phyloP scores from a whole-genome alignment of 2,888 invertebrate genomes.

The Melanotus villosus region DNA sequence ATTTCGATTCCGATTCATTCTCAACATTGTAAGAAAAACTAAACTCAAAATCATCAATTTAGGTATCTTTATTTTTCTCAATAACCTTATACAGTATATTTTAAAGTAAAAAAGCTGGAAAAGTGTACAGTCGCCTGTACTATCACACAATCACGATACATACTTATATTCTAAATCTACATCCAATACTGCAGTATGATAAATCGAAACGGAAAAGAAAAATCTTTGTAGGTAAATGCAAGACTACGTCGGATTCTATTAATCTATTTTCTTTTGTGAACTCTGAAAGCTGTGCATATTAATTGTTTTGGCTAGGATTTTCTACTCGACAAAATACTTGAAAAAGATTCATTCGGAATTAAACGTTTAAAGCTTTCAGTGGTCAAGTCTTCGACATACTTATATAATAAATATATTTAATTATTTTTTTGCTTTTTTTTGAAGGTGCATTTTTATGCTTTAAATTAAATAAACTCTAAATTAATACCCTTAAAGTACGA shows the following conservation, averaged over 20 bases:
- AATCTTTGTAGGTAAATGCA: conserved; percentile 20
- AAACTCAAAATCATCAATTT: neutral
- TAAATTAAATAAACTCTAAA: too few relatives aligned
- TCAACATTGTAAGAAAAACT: too few relatives aligned
- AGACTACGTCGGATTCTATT: conserved; percentile 22
- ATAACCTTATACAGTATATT: conserved; percentile 32
- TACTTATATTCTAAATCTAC: conserved; percentile 34
- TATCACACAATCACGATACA: conserved; percentile 51
- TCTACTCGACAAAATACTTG: too few relatives aligned
- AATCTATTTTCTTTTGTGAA: neutral
- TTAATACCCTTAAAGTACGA: too few relatives aligned
- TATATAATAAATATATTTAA: too few relatives aligned
- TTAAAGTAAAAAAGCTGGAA: conserved; percentile 53
- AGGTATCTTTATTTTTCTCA: conserved; percentile 24
- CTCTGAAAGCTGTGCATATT: neutral
- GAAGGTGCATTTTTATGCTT: too few relatives aligned
- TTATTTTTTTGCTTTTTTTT: too few relatives aligned
- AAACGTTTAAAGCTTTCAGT: too few relatives aligned
- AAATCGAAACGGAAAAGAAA: conserved; percentile 27
- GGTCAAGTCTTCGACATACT: too few relatives aligned
- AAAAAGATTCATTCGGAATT: too few relatives aligned
- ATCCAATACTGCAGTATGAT: conserved; percentile 32
- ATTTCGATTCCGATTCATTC: too few relatives aligned
- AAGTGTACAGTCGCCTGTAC: conserved; percentile 50
- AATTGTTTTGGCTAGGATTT: too few relatives aligned